Evolutionary conservation across 2,888 invertebrate genomes (phyloP).

Genomic region (Elmis aenea): DNA sequence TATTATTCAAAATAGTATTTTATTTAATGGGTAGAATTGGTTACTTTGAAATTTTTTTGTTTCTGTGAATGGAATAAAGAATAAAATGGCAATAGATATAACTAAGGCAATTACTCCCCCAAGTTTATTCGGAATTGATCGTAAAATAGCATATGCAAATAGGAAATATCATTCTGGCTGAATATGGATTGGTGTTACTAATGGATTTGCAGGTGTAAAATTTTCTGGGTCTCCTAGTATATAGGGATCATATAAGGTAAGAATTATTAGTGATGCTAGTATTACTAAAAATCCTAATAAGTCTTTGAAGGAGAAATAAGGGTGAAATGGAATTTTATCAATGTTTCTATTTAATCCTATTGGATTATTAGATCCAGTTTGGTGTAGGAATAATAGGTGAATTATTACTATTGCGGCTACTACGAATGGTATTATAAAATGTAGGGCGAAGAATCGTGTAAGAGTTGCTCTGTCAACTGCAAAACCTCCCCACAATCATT

Average conservation of each 20-base stretch:
- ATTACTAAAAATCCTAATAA: constrained; percentile 56
- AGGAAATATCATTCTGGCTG: constrained; percentile 83
- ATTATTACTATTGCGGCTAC: constrained; percentile 57
- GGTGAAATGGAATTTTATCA: constrained; percentile 66
- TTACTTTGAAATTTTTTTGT: constrained; percentile 54
- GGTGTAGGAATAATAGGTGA: constrained; percentile 61
- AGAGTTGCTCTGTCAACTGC: constrained; percentile 68
- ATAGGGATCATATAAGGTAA: constrained; percentile 55
- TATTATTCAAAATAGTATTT: constrained; percentile 58
- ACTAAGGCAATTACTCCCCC: constrained; percentile 67
- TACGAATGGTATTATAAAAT: constrained; percentile 69
- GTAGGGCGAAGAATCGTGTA: constrained; percentile 72
- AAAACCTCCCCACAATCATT: constrained; percentile 74
- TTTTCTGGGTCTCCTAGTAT: constrained; percentile 67
- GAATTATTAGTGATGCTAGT: constrained; percentile 49
- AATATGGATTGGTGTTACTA: constrained; percentile 68
- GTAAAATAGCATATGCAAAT: constrained; percentile 77
- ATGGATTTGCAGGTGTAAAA: constrained; percentile 64
- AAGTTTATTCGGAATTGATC: constrained; percentile 75
- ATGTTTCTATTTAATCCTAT: constrained; percentile 60
- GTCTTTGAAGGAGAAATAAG: constrained; percentile 63
- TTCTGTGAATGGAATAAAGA: constrained; percentile 55
- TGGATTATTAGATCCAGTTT: constrained; percentile 65
- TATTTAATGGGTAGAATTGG: constrained; percentile 58
- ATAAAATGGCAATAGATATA: constrained; percentile 62